These are phyloP conservation scores for Folsomia manolachei DNA, from an alignment of 2,888 invertebrate genomes.

Conservation along the genomic window DNA sequence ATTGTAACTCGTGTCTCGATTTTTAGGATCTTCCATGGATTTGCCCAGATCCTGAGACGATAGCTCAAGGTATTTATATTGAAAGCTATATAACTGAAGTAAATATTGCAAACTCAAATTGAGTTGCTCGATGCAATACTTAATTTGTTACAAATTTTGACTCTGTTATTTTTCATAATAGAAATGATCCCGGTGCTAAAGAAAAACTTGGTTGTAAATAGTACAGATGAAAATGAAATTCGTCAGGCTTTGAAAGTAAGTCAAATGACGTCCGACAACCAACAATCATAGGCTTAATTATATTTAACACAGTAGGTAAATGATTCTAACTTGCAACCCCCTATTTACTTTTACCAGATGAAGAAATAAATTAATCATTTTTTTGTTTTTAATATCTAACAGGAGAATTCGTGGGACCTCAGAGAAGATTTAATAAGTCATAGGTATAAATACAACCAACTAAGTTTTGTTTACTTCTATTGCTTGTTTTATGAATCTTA, in stretches of 20 bases:
- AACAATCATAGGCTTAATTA: conserved; percentile 1
- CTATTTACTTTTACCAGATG: neutral
- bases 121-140: too few relatives aligned
- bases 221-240: conserved; percentile 31
- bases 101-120: too few relatives aligned
- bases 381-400: conserved; percentile 4
- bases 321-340: neutral
- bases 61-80: too few relatives aligned
- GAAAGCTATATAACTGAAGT: too few relatives aligned
- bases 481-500: too few relatives aligned
- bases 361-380: neutral
- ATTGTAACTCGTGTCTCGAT: neutral
- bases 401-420: conserved; percentile 49
- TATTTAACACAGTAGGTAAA: neutral
- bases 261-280: neutral
- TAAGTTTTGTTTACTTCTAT: too few relatives aligned
- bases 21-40: conserved; percentile 47
- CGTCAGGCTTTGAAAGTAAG: conserved; percentile 42
- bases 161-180: neutral
- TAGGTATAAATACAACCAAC: too few relatives aligned
- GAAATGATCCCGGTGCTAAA: conserved; percentile 50
- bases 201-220: conserved; percentile 26
- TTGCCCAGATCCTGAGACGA: conserved; percentile 34
- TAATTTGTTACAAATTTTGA: too few relatives aligned
- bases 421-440: conserved; percentile 38